Evolutionary conservation across 1,140 invertebrate genomes (phyloP).

Genomic region (Elysia chlorotica): DNA sequence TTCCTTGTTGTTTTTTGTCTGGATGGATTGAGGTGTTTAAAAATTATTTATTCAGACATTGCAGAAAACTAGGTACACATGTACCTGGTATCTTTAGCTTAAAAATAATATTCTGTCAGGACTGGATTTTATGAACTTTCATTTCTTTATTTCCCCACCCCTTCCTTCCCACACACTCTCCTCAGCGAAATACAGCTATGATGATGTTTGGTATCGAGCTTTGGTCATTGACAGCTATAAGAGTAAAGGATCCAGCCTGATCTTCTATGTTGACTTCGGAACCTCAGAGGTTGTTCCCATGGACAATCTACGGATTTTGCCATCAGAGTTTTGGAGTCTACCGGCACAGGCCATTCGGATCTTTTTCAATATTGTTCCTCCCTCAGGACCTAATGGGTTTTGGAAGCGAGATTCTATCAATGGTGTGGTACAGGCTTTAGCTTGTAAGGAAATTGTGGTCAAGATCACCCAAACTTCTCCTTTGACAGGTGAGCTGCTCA

Average conservation of each 20-base stretch:
- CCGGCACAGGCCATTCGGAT: constrained; percentile 2
- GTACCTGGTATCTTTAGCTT: too few relatives aligned
- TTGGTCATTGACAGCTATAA: neutral
- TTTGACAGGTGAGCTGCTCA: neutral
- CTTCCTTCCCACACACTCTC: too few relatives aligned
- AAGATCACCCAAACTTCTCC: neutral
- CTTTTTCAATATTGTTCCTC: neutral
- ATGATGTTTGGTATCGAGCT: constrained; percentile 12
- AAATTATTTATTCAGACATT: too few relatives aligned
- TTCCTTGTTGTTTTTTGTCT: too few relatives aligned
- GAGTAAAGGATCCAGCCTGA: neutral
- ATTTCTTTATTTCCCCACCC: too few relatives aligned
- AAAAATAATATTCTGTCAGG: too few relatives aligned
- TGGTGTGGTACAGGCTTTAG: neutral
- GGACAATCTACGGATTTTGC: neutral
- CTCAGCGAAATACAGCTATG: neutral
- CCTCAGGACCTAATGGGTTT: too few relatives aligned
- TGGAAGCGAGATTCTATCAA: neutral
- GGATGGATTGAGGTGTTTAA: too few relatives aligned
- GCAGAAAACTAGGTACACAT: too few relatives aligned
- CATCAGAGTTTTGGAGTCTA: neutral
- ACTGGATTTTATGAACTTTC: too few relatives aligned
- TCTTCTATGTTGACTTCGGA: constrained; percentile 14
- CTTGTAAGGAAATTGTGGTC: neutral
- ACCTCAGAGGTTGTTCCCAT: constrained; percentile 8